phyloP scores from a whole-genome alignment of 2,888 invertebrate species.

The Caenorhabditis angaria region DNA sequence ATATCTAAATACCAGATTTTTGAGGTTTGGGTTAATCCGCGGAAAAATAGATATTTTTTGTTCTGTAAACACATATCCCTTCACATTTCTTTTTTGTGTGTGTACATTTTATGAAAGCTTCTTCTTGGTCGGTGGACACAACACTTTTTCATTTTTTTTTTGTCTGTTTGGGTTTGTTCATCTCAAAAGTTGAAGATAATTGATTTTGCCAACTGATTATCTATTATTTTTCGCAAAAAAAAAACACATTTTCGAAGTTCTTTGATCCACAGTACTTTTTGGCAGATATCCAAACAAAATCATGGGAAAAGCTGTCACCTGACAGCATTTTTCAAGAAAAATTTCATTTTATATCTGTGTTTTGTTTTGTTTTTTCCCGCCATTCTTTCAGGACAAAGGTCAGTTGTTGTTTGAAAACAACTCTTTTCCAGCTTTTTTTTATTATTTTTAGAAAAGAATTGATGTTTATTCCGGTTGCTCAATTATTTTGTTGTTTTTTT shows the following conservation, averaged over 20 bases:
- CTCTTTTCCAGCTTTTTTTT: background rate
- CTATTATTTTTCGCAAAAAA: too few relatives aligned
- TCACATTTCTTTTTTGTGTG: background rate
- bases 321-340: background rate
- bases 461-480: too few relatives aligned
- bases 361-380: background rate
- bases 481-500: too few relatives aligned
- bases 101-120: conserved; percentile 4
- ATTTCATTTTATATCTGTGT: background rate
- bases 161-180: background rate
- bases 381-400: conserved; percentile 4
- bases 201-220: too few relatives aligned
- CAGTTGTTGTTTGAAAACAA: conserved; percentile 1
- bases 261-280: background rate
- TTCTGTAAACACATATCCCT: conserved; percentile 1
- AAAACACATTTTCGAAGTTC: background rate
- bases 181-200: background rate
- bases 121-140: background rate
- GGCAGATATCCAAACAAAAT: background rate
- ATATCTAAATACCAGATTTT: too few relatives aligned
- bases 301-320: background rate
- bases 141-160: background rate
- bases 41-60: too few relatives aligned
- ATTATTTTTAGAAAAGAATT: too few relatives aligned
- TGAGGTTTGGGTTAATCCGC: too few relatives aligned